These are phyloP conservation scores for Plagiodera versicolora DNA, from an alignment of 2,888 invertebrate species.

Conservation along the genomic window DNA sequence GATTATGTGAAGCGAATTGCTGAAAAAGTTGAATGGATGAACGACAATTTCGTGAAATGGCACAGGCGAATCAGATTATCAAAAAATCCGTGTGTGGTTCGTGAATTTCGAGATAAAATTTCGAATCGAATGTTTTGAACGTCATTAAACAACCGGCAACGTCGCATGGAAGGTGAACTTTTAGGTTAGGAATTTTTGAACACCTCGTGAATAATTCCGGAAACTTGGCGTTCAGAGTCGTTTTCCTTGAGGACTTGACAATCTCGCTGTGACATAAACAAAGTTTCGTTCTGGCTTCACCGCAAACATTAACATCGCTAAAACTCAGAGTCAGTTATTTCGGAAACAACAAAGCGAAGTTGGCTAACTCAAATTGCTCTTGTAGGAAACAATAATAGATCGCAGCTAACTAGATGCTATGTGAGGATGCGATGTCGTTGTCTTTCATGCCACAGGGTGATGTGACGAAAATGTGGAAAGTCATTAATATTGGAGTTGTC, in stretches of 20 bases:
- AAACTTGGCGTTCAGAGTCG: too few relatives aligned
- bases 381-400: conserved; percentile 1
- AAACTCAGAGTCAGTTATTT: background rate
- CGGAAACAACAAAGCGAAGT: background rate
- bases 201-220: too few relatives aligned
- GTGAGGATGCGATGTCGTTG: background rate
- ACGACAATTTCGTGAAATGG: background rate
- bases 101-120: too few relatives aligned
- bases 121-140: too few relatives aligned
- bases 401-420: background rate
- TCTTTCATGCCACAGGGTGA: background rate
- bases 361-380: background rate
- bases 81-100: too few relatives aligned
- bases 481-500: background rate
- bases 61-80: too few relatives aligned
- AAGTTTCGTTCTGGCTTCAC: background rate
- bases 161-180: too few relatives aligned
- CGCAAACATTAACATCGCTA: background rate
- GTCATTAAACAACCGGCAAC: too few relatives aligned
- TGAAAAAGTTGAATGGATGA: background rate
- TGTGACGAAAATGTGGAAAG: background rate
- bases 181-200: too few relatives aligned
- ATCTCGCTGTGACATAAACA: background rate
- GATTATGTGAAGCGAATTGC: background rate
- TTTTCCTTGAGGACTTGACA: background rate